These are phyloP conservation scores for Boulengeromyrus knoepffleri DNA, from an alignment of 2,113 vertebrate genomes.

Conservation along the genomic window DNA sequence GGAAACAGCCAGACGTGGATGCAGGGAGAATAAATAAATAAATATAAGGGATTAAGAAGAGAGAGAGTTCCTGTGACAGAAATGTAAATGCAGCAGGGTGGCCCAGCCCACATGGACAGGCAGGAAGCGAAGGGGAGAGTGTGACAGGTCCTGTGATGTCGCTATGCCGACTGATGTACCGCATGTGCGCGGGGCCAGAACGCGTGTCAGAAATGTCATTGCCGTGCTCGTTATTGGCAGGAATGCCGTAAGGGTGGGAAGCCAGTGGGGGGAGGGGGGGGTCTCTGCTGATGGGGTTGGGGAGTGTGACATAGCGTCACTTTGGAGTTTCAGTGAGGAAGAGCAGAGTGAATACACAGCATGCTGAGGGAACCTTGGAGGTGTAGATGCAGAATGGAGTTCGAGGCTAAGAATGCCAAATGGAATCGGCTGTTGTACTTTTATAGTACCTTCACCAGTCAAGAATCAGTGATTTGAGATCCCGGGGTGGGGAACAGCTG, in stretches of 20 bases:
- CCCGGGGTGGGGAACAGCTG: background rate
- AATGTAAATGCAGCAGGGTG: background rate
- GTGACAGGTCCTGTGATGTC: slow-evolving; percentile 4
- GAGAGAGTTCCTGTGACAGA: background rate
- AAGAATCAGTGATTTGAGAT: background rate
- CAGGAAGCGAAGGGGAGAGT: background rate
- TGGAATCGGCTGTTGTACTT: background rate
- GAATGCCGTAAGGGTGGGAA: background rate
- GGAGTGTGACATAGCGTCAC: background rate
- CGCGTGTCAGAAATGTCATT: background rate
- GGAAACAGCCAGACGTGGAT: background rate
- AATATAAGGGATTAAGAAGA: slow-evolving; percentile 1
- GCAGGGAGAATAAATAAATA: slow-evolving; percentile 3
- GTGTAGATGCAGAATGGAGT: background rate
- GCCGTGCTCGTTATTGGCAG: too few species aligned
- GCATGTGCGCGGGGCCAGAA: background rate
- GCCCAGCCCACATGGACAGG: background rate
- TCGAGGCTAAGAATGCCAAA: background rate
- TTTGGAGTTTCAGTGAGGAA: background rate
- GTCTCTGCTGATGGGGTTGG: background rate
- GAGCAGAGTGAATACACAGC: background rate
- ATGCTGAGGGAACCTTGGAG: background rate
- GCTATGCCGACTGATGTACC: background rate
- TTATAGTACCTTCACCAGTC: background rate
- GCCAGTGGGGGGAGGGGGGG: background rate